Base-by-base conservation (phyloP, 2,888 invertebrate genomes). In the Drosophila paramelanica region DNA sequence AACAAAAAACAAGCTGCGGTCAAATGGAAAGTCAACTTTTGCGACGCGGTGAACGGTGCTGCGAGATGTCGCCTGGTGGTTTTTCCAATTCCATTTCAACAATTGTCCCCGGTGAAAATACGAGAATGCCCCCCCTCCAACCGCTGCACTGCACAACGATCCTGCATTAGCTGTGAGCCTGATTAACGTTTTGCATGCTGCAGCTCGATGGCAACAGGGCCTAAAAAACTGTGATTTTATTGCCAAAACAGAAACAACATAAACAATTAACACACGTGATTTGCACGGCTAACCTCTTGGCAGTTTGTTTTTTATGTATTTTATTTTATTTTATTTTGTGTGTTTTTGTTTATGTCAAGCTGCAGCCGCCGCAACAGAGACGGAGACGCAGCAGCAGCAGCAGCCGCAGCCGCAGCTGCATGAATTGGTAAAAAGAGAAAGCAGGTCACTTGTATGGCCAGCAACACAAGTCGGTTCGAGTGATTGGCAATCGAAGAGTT, bases 371-470 rank as follows among this genome's bases (percentile, higher is more conserved):
- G 38, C 56, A 57, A 14, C 42, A 31, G 31, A 25, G 43, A 31
- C 49, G 23, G 43, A 60, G 42, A 43, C 33, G 56, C 31, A 51
- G 50, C 51, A 49, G 62, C 23, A 23, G 23, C 23, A 23, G 23
- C 53, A 41, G 62, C 23, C 41, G 61, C 45, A 17, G 59, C 46
- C 39, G 42, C 75, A 70, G 73, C 75, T 75, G 70, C 81, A 77
- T 76, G 71, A 77, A 79, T 79, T 77, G 79, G 81, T 73, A 88
- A 90, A 90, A 90, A 91, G 90, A 90, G 90, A 90, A 90, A 91
- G 91, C 90, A 91, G 90, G 90, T 91, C 91, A 91, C 90, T 90
- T 90, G 90, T 88, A 87, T 90, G 87, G 89, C 90, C 83, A 90
- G 69, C 52, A 41, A 52, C 57, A 64, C 41, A 49, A 59, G 67